phyloP scores from a whole-genome alignment of 2,888 invertebrate species.

The Eupithecia centaureata region DNA sequence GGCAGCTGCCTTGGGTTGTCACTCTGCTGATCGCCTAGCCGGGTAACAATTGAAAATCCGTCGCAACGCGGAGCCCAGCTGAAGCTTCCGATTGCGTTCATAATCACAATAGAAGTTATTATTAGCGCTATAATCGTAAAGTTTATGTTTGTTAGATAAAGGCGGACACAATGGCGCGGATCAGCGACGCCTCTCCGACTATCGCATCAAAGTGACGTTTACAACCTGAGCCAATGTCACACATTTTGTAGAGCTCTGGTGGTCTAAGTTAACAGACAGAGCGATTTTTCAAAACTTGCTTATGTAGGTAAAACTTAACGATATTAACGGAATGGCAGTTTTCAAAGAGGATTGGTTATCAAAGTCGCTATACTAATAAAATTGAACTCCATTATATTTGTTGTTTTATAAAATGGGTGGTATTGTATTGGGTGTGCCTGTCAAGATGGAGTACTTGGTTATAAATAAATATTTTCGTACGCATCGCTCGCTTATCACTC shows the following conservation, averaged over 20 bases:
- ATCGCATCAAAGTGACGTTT: conserved; percentile 63
- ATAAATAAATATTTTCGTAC: background rate
- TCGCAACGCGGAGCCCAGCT: conserved; percentile 7
- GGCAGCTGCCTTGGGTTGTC: conserved; percentile 22
- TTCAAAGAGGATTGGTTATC: too few relatives aligned
- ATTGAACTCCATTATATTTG: too few relatives aligned
- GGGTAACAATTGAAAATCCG: conserved; percentile 10
- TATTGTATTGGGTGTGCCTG: too few relatives aligned
- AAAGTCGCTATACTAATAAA: too few relatives aligned
- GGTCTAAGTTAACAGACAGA: conserved; percentile 18
- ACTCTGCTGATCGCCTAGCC: conserved; percentile 2
- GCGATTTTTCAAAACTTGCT: background rate
- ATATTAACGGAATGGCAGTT: too few relatives aligned
- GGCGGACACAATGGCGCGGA: conserved; percentile 21
- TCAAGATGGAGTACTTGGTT: too few relatives aligned
- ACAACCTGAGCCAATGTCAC: conserved; percentile 62
- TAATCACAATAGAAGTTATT: conserved; percentile 20
- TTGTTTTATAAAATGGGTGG: too few relatives aligned
- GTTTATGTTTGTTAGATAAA: conserved; percentile 27
- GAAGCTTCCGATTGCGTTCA: conserved; percentile 21
- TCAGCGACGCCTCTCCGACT: conserved; percentile 42
- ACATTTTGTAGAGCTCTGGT: conserved; percentile 17
- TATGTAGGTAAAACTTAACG: background rate
- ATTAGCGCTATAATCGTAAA: conserved; percentile 31
- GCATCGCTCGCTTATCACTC: conserved; percentile 15